Conservation (phyloP, 2,888 invertebrate species). For the Suillia variegata region DNA sequence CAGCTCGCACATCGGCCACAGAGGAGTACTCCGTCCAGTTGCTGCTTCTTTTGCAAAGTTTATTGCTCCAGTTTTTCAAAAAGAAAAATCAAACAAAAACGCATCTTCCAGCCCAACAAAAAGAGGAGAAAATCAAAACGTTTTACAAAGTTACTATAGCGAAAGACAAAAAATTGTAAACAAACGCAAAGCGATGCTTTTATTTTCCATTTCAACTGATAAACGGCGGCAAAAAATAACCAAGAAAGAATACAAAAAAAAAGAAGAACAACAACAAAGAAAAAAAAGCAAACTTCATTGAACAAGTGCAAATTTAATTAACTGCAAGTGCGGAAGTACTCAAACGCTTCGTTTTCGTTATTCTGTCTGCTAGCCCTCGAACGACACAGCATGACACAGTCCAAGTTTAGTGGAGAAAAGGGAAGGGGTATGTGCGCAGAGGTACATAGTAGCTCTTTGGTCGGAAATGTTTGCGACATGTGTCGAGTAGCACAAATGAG, state of each 20-base stretch:
- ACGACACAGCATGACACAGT: too few relatives aligned
- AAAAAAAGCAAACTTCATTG: neutral
- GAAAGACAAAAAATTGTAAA: neutral
- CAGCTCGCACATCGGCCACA: too few relatives aligned
- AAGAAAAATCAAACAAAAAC: neutral
- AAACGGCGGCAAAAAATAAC: neutral
- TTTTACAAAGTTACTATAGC: neutral
- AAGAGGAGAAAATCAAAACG: neutral
- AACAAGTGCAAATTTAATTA: slow-evolving; percentile 5
- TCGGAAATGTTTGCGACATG: too few relatives aligned
- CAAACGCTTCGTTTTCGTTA: neutral
- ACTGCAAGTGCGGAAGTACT: neutral
- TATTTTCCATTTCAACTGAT: neutral
- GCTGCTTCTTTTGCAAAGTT: neutral
- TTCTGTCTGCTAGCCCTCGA: too few relatives aligned
- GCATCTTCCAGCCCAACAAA: neutral
- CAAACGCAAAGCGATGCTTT: neutral
- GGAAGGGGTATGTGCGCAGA: too few relatives aligned
- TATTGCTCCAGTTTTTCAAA: slow-evolving; percentile 1
- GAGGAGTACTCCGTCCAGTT: too few relatives aligned
- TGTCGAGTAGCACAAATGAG: too few relatives aligned
- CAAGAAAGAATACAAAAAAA: neutral
- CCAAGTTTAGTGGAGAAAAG: too few relatives aligned
- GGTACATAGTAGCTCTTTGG: too few relatives aligned
- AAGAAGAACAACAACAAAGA: neutral